phyloP scores from a whole-genome alignment of 2,888 invertebrate genomes.

The Melanophora roralis region DNA sequence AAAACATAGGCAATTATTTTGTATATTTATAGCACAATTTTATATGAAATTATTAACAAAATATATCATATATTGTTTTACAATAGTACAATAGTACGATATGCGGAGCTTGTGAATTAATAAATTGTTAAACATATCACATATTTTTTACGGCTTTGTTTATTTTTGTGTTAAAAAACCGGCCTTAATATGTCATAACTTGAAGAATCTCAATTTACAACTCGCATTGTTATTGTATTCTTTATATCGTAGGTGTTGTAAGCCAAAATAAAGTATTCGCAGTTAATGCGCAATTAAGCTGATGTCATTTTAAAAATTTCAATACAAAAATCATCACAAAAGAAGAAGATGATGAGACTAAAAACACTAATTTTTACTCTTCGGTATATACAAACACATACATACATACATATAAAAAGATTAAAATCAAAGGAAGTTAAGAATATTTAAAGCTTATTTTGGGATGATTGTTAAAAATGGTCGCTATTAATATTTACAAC shows the following conservation, averaged over 20 bases:
- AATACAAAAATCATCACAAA: background rate
- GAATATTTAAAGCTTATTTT: too few relatives aligned
- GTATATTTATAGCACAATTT: too few relatives aligned
- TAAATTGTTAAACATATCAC: background rate
- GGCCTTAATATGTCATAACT: constrained; percentile 28
- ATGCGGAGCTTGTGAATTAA: too few relatives aligned
- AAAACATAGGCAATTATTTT: too few relatives aligned
- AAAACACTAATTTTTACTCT: background rate
- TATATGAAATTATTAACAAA: too few relatives aligned
- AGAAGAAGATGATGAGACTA: background rate
- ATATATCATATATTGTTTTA: too few relatives aligned
- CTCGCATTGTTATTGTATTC: background rate
- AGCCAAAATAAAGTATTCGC: background rate
- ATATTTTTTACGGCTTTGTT: background rate
- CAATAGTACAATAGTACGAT: too few relatives aligned
- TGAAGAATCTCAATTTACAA: constrained; percentile 22
- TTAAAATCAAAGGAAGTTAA: too few relatives aligned
- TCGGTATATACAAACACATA: background rate
- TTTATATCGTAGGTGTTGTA: background rate
- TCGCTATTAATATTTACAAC: constrained; percentile 3
- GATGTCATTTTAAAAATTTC: constrained; percentile 43
- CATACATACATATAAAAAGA: too few relatives aligned
- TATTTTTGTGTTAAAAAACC: constrained; percentile 1
- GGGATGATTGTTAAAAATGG: background rate
- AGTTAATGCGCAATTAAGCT: constrained; percentile 10